Conservation (phyloP, 2,888 invertebrate genomes). For the Drosophila differens region DNA sequence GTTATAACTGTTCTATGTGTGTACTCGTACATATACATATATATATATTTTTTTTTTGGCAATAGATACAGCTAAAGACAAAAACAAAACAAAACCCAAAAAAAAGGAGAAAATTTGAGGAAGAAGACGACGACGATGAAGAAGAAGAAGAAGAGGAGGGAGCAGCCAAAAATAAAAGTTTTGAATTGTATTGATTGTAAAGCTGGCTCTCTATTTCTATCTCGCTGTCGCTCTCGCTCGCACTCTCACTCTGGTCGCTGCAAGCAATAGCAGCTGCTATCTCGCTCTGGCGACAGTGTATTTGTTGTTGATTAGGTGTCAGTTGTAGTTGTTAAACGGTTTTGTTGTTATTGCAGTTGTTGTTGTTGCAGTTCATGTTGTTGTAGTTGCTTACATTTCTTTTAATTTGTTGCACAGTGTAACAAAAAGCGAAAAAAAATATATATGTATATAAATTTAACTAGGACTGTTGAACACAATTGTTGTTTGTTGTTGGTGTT, state of each 20-base stretch:
- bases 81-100: constrained; percentile 13
- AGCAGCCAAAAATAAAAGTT: constrained; percentile 8
- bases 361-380: constrained; percentile 15
- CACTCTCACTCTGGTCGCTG: constrained; percentile 35
- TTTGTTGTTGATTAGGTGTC: constrained; percentile 22
- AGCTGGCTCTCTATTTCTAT: constrained; percentile 33
- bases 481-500: constrained; percentile 24
- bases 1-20: constrained; percentile 34
- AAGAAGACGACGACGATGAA: background rate
- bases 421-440: constrained; percentile 41
- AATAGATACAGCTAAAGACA: constrained; percentile 23
- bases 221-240: constrained; percentile 10
- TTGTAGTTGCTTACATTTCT: constrained; percentile 18
- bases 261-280: constrained; percentile 23
- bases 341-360: constrained; percentile 17
- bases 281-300: constrained; percentile 36
- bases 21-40: constrained; percentile 13
- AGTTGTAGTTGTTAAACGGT: constrained; percentile 14
- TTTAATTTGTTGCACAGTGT: constrained; percentile 32
- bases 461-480: constrained; percentile 46
- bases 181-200: constrained; percentile 66
- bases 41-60: constrained; percentile 25
- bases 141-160: constrained; percentile 1
- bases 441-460: constrained; percentile 37
- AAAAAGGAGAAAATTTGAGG: background rate